Evolutionary conservation across 1,140 invertebrate genomes (phyloP).

Genomic region (Alviniconcha marisindica): DNA sequence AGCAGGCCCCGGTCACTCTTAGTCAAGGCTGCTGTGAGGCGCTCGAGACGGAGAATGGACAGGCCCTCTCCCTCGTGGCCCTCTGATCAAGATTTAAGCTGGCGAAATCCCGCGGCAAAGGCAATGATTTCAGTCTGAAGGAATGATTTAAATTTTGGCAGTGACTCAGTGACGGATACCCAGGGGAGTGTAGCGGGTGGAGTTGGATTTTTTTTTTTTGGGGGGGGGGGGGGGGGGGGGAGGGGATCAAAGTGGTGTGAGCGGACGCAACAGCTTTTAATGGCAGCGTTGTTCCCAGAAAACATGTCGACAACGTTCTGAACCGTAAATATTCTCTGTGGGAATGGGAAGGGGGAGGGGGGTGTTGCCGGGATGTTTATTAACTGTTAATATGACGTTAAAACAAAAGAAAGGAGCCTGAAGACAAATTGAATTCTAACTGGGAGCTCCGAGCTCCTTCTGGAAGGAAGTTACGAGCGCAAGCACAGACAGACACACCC

Average conservation of each 20-base stretch:
- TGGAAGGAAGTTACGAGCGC: neutral
- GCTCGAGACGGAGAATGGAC: no score
- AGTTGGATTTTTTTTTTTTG: no score
- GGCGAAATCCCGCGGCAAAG: neutral
- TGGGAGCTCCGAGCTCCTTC: neutral
- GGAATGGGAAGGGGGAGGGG: neutral
- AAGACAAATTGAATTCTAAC: conserved; percentile 18
- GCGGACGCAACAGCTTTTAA: conserved; percentile 12
- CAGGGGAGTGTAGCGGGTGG: neutral
- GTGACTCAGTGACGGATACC: conserved; percentile 3
- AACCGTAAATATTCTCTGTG: neutral
- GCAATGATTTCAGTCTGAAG: neutral
- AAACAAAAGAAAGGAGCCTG: neutral
- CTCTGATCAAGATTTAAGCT: neutral
- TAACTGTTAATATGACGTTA: neutral
- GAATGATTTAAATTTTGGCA: conserved; percentile 6
- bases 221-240: neutral
- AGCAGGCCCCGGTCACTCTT: no score
- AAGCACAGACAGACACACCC: no score
- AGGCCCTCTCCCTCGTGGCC: neutral
- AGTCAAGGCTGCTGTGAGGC: no score
- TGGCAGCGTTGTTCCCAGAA: neutral
- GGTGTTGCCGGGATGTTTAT: neutral
- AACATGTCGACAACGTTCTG: neutral
- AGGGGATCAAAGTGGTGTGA: neutral